Evolutionary conservation across 2,797 vertebrate genomes (phyloP).

Genomic region (Characodon lateralis): DNA sequence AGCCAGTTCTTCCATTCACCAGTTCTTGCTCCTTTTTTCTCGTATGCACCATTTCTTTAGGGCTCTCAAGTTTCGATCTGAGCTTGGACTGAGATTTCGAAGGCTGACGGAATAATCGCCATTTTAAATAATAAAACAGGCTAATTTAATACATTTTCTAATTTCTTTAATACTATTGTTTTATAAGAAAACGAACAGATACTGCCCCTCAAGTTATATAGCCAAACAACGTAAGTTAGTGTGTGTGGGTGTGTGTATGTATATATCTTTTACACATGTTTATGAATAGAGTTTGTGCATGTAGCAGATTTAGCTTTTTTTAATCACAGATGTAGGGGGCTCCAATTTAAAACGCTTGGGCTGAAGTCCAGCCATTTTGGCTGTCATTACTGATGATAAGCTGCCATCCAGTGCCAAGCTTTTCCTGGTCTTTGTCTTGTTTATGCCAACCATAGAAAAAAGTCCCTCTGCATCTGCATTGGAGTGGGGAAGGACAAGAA

Average conservation of each 20-base stretch:
- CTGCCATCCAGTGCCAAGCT: not conserved
- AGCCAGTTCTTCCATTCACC: not conserved
- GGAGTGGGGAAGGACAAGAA: not conserved
- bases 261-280: too few species aligned
- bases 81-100: too few species aligned
- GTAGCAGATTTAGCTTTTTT: not conserved
- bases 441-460: not conserved
- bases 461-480: not conserved
- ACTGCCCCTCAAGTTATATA: too few species aligned
- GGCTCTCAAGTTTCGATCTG: too few species aligned
- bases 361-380: not conserved
- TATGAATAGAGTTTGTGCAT: too few species aligned
- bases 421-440: slow-evolving; percentile 4
- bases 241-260: too few species aligned
- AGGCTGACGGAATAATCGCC: too few species aligned
- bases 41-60: not conserved
- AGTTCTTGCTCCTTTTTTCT: not conserved
- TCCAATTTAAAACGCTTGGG: slow-evolving; percentile 1
- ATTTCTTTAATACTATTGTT: too few species aligned
- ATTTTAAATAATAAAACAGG: too few species aligned
- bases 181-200: too few species aligned
- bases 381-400: not conserved
- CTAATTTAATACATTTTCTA: too few species aligned
- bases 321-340: not conserved
- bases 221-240: too few species aligned